These are phyloP conservation scores for Drosophila punjabiensis DNA, from an alignment of 1,140 invertebrate genomes.

Conservation along the genomic window DNA sequence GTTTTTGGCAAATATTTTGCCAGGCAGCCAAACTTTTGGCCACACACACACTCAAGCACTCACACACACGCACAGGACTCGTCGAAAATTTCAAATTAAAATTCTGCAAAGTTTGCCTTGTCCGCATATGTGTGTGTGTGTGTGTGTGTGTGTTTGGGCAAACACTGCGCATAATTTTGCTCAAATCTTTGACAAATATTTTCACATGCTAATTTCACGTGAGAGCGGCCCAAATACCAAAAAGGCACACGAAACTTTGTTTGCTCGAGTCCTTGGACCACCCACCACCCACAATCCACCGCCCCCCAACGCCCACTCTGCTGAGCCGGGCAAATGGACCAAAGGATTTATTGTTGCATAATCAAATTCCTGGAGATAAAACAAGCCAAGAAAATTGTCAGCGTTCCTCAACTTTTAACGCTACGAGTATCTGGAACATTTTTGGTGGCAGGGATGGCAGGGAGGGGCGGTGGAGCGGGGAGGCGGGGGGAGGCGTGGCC, in stretches of 20 bases:
- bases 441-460: conserved; percentile 1
- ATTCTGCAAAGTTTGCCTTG: conserved; percentile 74
- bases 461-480: background rate
- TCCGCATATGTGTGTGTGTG: conserved; percentile 37
- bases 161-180: conserved; percentile 82
- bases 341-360: conserved; percentile 80
- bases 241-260: conserved; percentile 67
- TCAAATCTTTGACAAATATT: conserved; percentile 83
- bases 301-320: background rate
- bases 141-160: conserved; percentile 64
- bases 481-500: conserved; percentile 1
- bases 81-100: conserved; percentile 79
- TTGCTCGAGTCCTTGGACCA: conserved; percentile 19
- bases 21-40: conserved; percentile 65
- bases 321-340: conserved; percentile 59
- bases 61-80: conserved; percentile 45
- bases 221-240: conserved; percentile 67
- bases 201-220: conserved; percentile 82
- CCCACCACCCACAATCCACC: background rate
- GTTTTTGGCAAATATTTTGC: conserved; percentile 75
- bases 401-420: conserved; percentile 64
- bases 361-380: conserved; percentile 75
- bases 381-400: conserved; percentile 77
- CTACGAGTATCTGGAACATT: conserved; percentile 19
- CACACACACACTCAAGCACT: conserved; percentile 10